A percentile compares a stretch with the other conserved stretches of the same genome.
These are phyloP conservation scores for Hirtodrosophila trivittata DNA, from an alignment of 2,888 invertebrate genomes.

Conservation along the genomic window DNA sequence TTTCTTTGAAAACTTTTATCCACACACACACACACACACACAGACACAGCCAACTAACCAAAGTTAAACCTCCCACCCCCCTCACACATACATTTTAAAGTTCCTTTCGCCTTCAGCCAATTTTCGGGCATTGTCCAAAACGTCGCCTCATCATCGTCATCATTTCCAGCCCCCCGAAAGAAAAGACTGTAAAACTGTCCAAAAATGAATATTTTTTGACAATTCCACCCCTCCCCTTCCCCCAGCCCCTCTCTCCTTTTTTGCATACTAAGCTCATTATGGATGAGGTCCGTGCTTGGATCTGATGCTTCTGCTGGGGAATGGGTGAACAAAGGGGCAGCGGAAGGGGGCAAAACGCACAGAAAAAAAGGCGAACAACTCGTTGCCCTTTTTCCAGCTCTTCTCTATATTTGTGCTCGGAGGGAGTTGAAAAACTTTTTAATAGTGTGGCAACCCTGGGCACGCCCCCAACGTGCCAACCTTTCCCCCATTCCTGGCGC, in stretches of 20 bases:
- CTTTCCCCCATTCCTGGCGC: conserved; percentile 4
- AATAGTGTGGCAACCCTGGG: conserved; percentile 55
- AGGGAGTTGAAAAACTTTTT: conserved; percentile 62
- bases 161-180: conserved; percentile 9
- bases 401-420: conserved; percentile 28
- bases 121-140: conserved; percentile 58
- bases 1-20: conserved; percentile 63
- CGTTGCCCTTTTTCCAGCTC: conserved; percentile 46
- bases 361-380: conserved; percentile 46
- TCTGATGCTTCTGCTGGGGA: background rate
- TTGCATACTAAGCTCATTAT: conserved; percentile 79
- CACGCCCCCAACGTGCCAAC: background rate
- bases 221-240: conserved; percentile 44
- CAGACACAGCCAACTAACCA: too few species aligned
- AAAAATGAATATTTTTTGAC: conserved; percentile 71
- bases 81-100: conserved; percentile 39
- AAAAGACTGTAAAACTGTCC: conserved; percentile 63
- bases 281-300: conserved; percentile 20
- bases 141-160: conserved; percentile 7
- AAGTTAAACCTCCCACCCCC: conserved; percentile 31
- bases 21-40: conserved; percentile 13
- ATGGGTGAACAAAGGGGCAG: too few species aligned
- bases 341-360: conserved; percentile 1
- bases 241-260: conserved; percentile 35
- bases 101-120: conserved; percentile 49